Base-by-base conservation (phyloP, 2,888 invertebrate species). In the Tipula lateralis region DNA sequence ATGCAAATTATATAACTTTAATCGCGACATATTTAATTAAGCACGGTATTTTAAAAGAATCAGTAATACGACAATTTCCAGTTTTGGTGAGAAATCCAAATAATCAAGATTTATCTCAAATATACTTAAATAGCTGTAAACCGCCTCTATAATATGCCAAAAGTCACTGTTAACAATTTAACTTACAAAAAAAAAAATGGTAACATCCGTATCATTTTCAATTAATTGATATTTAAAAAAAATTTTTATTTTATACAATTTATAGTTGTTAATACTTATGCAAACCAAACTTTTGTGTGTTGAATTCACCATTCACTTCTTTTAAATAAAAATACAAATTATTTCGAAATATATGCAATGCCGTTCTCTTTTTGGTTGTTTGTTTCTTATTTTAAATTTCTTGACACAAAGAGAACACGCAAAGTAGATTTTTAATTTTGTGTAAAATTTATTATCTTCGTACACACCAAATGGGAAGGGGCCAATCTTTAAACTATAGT, bases 281-380 rank as follows among this genome's bases (percentile, higher is more conserved):
- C 66, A 66, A 9, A 66, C 66, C 19, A 66, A 66, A 66, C 19
- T n/a, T 19, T 24, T 2, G 66, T 66, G 19, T 24, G 66, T 66
- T 66, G 24, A 66, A 66, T 66, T 66, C 9, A 66, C 66, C 66
- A 66, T 66, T 66, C 66, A 66, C 66, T 66, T 66, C 66, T 66
- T 66, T n/a, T 9, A 36, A 36, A 32, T 32, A 39, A 44, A 66
- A 66, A 66, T 7, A 66, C 66, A 66, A 66, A 66, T 24, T 66
- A 66, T 66, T 66, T 66, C 66, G 24, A 66, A 66, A 66, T 66
- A 66, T 66, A 24, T 66, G 66, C 66, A 66, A 66, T 66, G 66
- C 66, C 66, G 66, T 66, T 66, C 66, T 66, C 66, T 66, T 66
- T 66, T 66, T 66, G 66, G 66, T 66, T 66, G 24, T 66, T 66